A percentile compares a stretch with the other conserved stretches of the same genome.
phyloP scores from a whole-genome alignment of 2,888 invertebrate species.

The Sepiola atlantica region DNA sequence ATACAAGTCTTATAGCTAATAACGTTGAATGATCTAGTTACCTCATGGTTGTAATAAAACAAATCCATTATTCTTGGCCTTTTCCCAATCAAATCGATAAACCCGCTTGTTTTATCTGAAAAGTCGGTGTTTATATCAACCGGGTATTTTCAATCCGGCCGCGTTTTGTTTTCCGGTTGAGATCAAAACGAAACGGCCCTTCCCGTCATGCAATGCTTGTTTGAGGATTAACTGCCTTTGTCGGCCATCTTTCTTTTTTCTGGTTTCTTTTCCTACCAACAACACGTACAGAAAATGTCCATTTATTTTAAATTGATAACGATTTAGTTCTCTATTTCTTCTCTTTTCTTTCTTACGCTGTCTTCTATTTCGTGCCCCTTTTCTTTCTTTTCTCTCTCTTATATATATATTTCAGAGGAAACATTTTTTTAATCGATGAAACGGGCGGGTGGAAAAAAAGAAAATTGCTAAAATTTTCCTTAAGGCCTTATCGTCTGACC shows the following conservation, averaged over 20 bases:
- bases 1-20: not conserved
- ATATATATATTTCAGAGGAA: too few species aligned
- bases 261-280: not conserved
- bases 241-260: not conserved
- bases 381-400: not conserved
- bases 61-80: not conserved
- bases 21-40: not conserved
- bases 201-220: not conserved
- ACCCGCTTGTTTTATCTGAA: not conserved
- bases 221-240: not conserved
- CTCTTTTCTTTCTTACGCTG: not conserved
- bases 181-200: constrained; percentile 15
- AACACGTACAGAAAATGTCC: not conserved
- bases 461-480: too few species aligned
- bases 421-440: too few species aligned
- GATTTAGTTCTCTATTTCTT: not conserved
- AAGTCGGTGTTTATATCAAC: not conserved
- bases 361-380: not conserved
- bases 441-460: too few species aligned
- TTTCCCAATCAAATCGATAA: not conserved
- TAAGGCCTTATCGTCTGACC: too few species aligned
- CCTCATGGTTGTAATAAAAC: not conserved
- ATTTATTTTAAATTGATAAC: not conserved
- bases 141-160: not conserved
- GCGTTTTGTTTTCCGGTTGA: not conserved